Evolutionary conservation across 2,888 invertebrate species (phyloP).

Genomic region (Drosophila gaucha): DNA sequence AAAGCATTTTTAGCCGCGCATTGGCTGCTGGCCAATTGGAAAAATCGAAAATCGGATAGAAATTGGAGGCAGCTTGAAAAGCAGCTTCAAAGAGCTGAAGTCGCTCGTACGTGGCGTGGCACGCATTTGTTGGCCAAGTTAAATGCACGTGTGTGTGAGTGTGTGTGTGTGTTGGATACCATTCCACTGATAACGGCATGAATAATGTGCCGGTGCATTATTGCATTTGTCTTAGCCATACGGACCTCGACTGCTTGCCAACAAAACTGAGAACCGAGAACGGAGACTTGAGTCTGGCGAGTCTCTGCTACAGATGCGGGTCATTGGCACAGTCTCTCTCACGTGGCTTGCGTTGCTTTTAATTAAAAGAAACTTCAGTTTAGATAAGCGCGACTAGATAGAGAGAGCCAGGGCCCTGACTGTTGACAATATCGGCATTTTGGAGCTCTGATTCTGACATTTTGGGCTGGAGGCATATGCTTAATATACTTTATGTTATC

Average conservation of each 20-base stretch:
- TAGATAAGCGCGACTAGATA: conserved; percentile 72
- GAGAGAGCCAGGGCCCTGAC: conserved; percentile 31
- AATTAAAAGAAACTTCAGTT: conserved; percentile 78
- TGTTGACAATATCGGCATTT: conserved; percentile 58
- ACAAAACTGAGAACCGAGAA: not conserved
- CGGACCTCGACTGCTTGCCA: conserved; percentile 33
- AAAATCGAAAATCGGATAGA: conserved; percentile 28
- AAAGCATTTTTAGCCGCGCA: conserved; percentile 24
- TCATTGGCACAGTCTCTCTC: conserved; percentile 67
- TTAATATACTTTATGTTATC: conserved; percentile 63
- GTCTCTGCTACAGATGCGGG: conserved; percentile 63
- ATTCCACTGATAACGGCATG: conserved; percentile 75
- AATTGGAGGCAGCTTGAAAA: conserved; percentile 36
- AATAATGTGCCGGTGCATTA: conserved; percentile 80
- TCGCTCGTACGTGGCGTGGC: conserved; percentile 47
- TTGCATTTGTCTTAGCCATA: conserved; percentile 71
- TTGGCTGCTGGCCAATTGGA: conserved; percentile 51
- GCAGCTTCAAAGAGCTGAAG: conserved; percentile 24
- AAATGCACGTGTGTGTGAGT: conserved; percentile 17
- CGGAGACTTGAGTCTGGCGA: conserved; percentile 1
- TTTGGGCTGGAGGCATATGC: conserved; percentile 29
- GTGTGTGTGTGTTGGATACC: conserved; percentile 33
- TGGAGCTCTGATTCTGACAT: conserved; percentile 24
- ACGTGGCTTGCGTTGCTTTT: conserved; percentile 54
- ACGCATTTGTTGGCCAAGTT: conserved; percentile 42